Base-by-base conservation (phyloP, 2,888 invertebrate species). In the Lasioglossum calceatum region DNA sequence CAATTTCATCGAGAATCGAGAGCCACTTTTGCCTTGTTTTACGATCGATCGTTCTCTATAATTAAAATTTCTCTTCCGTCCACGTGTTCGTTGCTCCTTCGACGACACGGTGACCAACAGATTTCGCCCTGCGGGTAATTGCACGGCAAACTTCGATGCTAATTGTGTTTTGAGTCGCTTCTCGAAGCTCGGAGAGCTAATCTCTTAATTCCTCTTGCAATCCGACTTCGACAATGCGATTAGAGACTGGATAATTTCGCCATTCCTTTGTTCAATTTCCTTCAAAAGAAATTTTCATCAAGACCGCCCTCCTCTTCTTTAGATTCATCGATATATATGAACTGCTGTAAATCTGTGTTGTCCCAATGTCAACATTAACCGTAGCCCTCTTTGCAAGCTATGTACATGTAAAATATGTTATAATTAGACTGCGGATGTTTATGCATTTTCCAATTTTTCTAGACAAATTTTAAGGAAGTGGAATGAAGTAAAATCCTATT, bases 1-100 rank as follows among this genome's bases (percentile, higher is more conserved):
- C n/a, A 71, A 71, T 78, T 54, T 71, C 39, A 44, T 71, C 71
- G 78, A 71, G 78, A 71, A 44, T 71, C 71, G 78, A 71, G 78
- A 71, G 54, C 36, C 32, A 54, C 71, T 71, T 54, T 71, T 71
- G 39, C 39, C 36, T 32, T 19, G 50, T 70, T 78, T 78, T 71
- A 70, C 77, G 42, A 67, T 47, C 77, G 77, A 77, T 67, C 77
- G 47, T 44, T 44, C 47, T 8, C 67, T 67, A 44, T 67, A 47
- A 67, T 77, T 77, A 44, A 19, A 67, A 67, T 44, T 67, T 77
- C 67, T 77, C 67, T 67, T 23, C 61, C 32, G 12, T 67, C 67
- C 58, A 77, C 42, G 32, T 77, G 44, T 42, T 64, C 44, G 36
- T 44, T 44, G 27, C n/a, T 67, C 67, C 77, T 67, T 4, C 44